Percentiles rank a stretch among this genome's conserved stretches.
Evolutionary conservation across 2,888 invertebrate genomes (phyloP).

Genomic region (Lottia scabra): DNA sequence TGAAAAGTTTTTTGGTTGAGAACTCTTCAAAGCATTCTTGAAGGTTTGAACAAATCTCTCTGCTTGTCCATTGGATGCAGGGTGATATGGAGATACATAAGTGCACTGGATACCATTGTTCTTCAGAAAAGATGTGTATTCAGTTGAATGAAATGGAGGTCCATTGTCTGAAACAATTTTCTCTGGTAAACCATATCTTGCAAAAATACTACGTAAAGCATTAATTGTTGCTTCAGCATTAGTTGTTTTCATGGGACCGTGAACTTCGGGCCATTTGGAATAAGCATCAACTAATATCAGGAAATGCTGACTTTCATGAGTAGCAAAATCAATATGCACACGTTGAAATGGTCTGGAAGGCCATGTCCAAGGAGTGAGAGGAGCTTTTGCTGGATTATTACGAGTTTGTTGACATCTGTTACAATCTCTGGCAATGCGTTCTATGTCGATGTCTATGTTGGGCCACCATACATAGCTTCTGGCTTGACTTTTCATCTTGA

Average conservation of each 20-base stretch:
- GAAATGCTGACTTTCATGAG: slow-evolving; percentile 52
- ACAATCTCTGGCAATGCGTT: slow-evolving; percentile 36
- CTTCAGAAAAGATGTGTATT: slow-evolving; percentile 43
- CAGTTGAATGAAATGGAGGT: slow-evolving; percentile 44
- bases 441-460: slow-evolving; percentile 34
- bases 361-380: slow-evolving; percentile 39
- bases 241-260: slow-evolving; percentile 35
- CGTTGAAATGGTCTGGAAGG: slow-evolving; percentile 57
- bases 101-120: slow-evolving; percentile 36
- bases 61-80: slow-evolving; percentile 51
- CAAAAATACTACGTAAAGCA: slow-evolving; percentile 36
- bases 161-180: slow-evolving; percentile 61
- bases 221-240: no score
- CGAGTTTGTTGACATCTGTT: slow-evolving; percentile 22
- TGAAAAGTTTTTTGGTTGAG: not conserved
- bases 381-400: slow-evolving; percentile 31
- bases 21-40: not conserved
- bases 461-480: slow-evolving; percentile 54
- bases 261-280: slow-evolving; percentile 69
- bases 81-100: slow-evolving; percentile 45
- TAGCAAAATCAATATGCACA: slow-evolving; percentile 68
- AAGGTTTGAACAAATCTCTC: slow-evolving; percentile 34
- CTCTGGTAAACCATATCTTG: slow-evolving; percentile 43
- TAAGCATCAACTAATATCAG: slow-evolving; percentile 66
- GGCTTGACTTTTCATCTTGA: slow-evolving; percentile 51